Base-by-base conservation (phyloP, 2,888 invertebrate genomes). In the Orthonevra nobilis region DNA sequence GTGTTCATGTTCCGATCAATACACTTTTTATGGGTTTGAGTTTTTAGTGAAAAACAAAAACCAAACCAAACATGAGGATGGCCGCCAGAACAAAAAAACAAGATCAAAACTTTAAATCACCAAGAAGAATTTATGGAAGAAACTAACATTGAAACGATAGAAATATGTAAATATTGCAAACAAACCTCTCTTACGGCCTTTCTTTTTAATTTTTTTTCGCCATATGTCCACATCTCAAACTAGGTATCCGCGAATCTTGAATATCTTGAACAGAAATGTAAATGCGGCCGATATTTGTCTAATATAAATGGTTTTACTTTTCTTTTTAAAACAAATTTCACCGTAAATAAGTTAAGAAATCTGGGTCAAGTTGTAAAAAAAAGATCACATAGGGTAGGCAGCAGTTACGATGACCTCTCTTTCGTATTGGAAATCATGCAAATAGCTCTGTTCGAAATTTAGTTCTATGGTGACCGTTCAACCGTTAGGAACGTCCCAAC, bases 281-380 rank as follows among this genome's bases (percentile, higher is more conserved):
- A 60, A 64, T 54, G 14, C 32, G 6, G n/a, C n/a, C n/a, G n/a
- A n/a, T n/a, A n/a, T n/a, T n/a, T n/a, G n/a, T 19, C 4, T 5
- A 26, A 36, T 10, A 20, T 40, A 36, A 20, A 46, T 14, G 23
- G 52, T 56, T 56, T 63, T 61, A 38, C 60, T 66, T 68, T 56
- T 61, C 34, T 56, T 20, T 34, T 34, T 34, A 34, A 48, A 12
- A 9, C 14, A 63, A 61, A 36, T 75, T 68, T 74, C 74, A 61
- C 74, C 54, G 12, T 14, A 1, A 9, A 17, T 17, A 30, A 30
- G 17, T 58, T 36, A 36, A 7, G 12, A 19, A 50, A 69, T 40
- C 36, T 63, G 12, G 61, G 61, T 69, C 61, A 50, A 50, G 48
- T 69, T 69, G 34, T n/a, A 17, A 1, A n/a, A n/a, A 54, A 38